These are phyloP conservation scores for Hypomecis atomaria DNA, from an alignment of 2,888 invertebrate species.

Conservation along the genomic window DNA sequence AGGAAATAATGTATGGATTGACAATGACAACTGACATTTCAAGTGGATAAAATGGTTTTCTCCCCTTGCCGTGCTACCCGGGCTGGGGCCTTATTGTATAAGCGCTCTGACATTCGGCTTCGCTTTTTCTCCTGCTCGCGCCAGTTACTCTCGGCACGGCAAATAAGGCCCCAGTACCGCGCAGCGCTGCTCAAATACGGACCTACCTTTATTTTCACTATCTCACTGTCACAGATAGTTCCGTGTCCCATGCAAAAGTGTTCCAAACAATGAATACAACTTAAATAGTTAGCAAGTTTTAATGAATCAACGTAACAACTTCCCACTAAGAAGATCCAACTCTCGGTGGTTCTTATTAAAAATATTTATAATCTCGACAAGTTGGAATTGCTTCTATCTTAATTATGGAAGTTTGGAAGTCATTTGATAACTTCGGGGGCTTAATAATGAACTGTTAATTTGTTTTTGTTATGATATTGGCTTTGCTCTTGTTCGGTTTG, in stretches of 20 bases:
- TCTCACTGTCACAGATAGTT: background rate
- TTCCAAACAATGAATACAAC: slow-evolving; percentile 36
- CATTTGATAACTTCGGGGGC: slow-evolving; percentile 22
- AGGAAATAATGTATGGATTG: too few relatives aligned
- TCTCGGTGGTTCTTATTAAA: slow-evolving; percentile 36
- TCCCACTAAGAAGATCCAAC: slow-evolving; percentile 24
- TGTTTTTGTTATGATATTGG: slow-evolving; percentile 23
- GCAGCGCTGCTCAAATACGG: too few relatives aligned
- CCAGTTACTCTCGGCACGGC: too few relatives aligned
- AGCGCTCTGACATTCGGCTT: too few relatives aligned
- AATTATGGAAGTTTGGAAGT: slow-evolving; percentile 31
- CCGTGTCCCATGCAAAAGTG: slow-evolving; percentile 30
- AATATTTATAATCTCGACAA: slow-evolving; percentile 26
- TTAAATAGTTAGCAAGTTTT: slow-evolving; percentile 28
- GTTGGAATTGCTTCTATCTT: slow-evolving; percentile 26
- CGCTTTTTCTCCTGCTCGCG: too few relatives aligned
- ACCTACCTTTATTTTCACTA: too few relatives aligned
- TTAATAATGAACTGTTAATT: slow-evolving; percentile 28
- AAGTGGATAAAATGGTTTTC: too few relatives aligned
- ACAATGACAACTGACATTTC: too few relatives aligned
- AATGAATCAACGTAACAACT: slow-evolving; percentile 32
- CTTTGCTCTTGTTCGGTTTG: slow-evolving; percentile 9
- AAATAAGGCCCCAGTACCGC: too few relatives aligned
- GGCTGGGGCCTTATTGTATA: too few relatives aligned
- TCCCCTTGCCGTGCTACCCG: too few relatives aligned